phyloP scores from a whole-genome alignment of 2,113 vertebrate species.

The Strix uralensis region DNA sequence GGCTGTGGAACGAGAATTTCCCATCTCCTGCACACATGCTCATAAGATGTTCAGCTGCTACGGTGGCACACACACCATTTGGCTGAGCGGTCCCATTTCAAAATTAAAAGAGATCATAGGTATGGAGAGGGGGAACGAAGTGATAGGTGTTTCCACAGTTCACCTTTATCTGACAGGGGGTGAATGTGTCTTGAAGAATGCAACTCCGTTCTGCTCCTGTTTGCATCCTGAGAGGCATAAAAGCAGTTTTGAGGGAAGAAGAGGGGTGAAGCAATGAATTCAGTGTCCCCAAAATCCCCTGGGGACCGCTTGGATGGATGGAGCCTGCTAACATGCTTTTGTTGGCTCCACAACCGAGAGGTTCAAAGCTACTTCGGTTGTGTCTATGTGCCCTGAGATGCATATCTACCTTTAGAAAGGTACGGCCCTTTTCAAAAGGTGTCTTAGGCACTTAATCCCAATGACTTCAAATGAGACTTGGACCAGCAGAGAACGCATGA shows the following conservation, averaged over 20 bases:
- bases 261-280: background rate
- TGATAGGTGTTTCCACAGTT: accelerated
- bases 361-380: background rate
- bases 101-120: background rate
- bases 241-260: background rate
- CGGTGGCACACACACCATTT: background rate
- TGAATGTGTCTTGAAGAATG: background rate
- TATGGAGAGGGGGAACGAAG: background rate
- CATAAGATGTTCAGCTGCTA: background rate
- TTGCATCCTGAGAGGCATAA: background rate
- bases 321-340: background rate
- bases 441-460: background rate
- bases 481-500: background rate
- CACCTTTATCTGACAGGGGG: background rate
- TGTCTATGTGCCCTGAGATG: accelerated
- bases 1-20: background rate
- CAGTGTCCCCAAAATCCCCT: background rate
- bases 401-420: background rate
- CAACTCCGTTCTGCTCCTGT: background rate
- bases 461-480: background rate
- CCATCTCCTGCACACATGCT: background rate
- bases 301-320: background rate
- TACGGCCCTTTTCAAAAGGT: background rate
- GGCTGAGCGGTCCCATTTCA: background rate
- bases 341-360: background rate